A percentile compares a stretch with the other conserved stretches of the same genome.
Conservation (phyloP, 2,888 invertebrate species). For the Crossocerus cetratus region DNA sequence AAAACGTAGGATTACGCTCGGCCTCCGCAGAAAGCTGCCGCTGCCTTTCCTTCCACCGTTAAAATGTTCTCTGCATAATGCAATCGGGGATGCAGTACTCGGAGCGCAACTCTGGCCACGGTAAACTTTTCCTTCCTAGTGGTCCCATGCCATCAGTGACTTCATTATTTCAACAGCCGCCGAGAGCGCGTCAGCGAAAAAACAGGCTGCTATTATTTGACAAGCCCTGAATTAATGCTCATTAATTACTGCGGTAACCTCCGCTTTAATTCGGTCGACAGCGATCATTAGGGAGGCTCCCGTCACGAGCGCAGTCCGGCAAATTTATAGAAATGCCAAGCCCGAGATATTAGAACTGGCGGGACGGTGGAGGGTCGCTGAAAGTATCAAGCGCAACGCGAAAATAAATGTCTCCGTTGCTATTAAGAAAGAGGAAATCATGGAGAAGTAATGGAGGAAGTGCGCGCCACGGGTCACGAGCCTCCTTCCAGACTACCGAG, state of each 20-base stretch:
- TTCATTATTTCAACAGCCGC: too few species aligned
- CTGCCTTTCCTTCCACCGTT: too few species aligned
- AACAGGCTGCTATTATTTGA: background rate
- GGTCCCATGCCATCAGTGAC: too few species aligned
- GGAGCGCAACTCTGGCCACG: too few species aligned
- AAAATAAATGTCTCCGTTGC: constrained; percentile 55
- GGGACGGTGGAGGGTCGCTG: too few species aligned
- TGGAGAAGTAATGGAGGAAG: background rate
- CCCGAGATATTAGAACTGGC: too few species aligned
- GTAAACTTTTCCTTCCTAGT: too few species aligned
- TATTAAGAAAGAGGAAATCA: constrained; percentile 5
- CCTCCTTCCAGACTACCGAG: background rate
- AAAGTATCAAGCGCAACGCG: constrained; percentile 29
- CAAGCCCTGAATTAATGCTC: background rate
- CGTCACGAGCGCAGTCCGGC: background rate
- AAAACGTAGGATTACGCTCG: background rate
- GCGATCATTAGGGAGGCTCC: background rate
- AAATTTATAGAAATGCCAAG: too few species aligned
- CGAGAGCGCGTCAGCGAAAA: background rate
- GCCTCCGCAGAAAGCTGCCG: too few species aligned
- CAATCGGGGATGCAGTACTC: too few species aligned
- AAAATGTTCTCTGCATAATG: too few species aligned
- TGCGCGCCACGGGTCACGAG: background rate
- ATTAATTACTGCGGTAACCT: background rate
- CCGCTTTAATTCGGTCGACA: background rate